Evolutionary conservation across 2,888 invertebrate species (phyloP).

Genomic region (Idaea aversata): DNA sequence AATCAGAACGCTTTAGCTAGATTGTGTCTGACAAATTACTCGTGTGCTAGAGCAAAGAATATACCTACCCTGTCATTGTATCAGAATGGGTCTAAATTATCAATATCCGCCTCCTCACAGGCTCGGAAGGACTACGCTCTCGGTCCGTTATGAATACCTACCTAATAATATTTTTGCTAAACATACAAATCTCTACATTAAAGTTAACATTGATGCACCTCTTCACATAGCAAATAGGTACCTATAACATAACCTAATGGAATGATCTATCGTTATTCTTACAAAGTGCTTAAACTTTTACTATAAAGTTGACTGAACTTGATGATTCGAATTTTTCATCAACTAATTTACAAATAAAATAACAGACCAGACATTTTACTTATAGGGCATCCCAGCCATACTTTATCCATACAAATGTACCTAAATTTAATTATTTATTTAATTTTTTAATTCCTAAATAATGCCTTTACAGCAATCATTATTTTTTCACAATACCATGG

Average conservation of each 20-base stretch:
- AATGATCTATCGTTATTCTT: background rate
- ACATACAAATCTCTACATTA: background rate
- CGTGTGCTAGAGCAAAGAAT: background rate
- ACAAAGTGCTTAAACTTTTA: background rate
- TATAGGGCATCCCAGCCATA: too few species aligned
- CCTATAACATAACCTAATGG: background rate
- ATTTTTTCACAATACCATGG: too few species aligned
- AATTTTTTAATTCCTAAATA: too few species aligned
- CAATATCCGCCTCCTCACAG: conserved; percentile 20
- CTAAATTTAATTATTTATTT: too few species aligned
- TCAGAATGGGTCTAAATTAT: conserved; percentile 18
- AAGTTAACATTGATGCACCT: too few species aligned
- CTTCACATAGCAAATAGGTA: too few species aligned
- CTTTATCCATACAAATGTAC: too few species aligned
- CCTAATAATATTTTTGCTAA: background rate
- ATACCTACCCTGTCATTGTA: conserved; percentile 3
- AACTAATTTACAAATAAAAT: background rate
- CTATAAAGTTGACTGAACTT: background rate
- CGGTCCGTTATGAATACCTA: conserved; percentile 3
- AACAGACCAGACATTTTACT: too few species aligned
- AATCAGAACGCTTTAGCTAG: background rate
- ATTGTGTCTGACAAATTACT: background rate
- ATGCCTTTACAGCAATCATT: too few species aligned
- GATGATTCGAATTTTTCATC: background rate
- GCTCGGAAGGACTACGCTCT: background rate